Percentiles rank a stretch among this genome's conserved stretches.
Evolutionary conservation across 2,113 vertebrate genomes (phyloP).

Genomic region (Pristiophorus japonicus): DNA sequence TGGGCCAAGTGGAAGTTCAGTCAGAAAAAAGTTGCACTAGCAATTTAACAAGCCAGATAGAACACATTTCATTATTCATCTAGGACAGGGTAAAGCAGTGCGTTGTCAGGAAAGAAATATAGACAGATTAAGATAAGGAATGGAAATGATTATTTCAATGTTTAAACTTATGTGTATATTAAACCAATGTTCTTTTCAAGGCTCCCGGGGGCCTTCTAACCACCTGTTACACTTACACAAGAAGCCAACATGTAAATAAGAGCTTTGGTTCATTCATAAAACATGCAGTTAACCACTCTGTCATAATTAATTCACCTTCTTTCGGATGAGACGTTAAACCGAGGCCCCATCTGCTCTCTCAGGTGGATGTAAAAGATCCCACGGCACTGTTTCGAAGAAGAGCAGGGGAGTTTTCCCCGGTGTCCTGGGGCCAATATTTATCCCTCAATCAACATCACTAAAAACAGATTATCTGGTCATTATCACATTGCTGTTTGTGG

Average conservation of each 20-base stretch:
- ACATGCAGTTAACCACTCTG: not conserved
- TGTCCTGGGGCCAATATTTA: too few relatives aligned
- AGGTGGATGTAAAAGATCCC: too few relatives aligned
- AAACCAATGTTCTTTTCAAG: not conserved
- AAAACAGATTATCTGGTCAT: too few relatives aligned
- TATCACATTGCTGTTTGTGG: too few relatives aligned
- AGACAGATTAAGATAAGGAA: constrained; percentile 6
- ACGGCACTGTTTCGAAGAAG: too few relatives aligned
- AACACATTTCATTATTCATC: constrained; percentile 21
- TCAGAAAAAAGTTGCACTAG: not conserved
- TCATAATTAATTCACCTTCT: constrained; percentile 22
- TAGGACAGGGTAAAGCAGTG: not conserved
- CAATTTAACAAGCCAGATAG: constrained; percentile 16
- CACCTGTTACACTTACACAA: not conserved
- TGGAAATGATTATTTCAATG: constrained; percentile 24
- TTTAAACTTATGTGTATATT: constrained; percentile 23
- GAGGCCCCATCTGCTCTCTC: too few relatives aligned
- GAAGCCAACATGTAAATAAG: not conserved
- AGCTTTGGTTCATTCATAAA: constrained; percentile 14
- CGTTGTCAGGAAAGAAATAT: not conserved
- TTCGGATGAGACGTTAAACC: too few relatives aligned
- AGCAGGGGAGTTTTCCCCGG: too few relatives aligned
- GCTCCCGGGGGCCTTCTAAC: not conserved
- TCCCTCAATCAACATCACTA: too few relatives aligned
- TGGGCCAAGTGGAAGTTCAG: not conserved